Conservation (phyloP, 2,888 invertebrate species). For the Allophyes oxyacanthae region DNA sequence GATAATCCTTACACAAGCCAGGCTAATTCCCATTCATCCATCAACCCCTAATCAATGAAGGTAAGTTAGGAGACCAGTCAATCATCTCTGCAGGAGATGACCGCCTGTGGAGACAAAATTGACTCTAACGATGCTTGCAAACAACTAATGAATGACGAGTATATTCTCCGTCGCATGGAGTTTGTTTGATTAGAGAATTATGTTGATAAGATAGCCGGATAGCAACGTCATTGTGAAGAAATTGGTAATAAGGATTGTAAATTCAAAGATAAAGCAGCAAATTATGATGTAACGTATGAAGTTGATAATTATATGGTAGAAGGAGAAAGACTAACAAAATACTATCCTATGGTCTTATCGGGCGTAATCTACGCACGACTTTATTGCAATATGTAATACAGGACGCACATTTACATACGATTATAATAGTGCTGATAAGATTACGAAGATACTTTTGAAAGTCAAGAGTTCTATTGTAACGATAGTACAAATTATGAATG, state of each 20-base stretch:
- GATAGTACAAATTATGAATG: conserved; percentile 25
- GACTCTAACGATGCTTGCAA: conserved; percentile 50
- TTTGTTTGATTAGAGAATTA: conserved; percentile 34
- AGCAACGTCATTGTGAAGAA: conserved; percentile 11
- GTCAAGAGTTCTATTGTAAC: conserved; percentile 20
- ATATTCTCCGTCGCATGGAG: conserved; percentile 27
- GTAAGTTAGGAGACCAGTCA: conserved; percentile 47
- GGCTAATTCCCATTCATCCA: conserved; percentile 56
- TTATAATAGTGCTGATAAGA: conserved; percentile 25
- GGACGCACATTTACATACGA: conserved; percentile 4
- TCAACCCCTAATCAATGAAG: conserved; percentile 54
- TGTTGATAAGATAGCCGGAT: conserved; percentile 27
- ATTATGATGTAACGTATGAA: neutral
- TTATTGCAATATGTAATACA: conserved; percentile 4
- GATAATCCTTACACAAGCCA: conserved; percentile 44
- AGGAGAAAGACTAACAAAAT: neutral
- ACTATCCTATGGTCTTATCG: conserved; percentile 3
- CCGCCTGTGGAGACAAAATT: conserved; percentile 57
- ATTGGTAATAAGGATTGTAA: conserved; percentile 11
- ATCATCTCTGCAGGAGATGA: conserved; percentile 59
- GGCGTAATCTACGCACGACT: neutral
- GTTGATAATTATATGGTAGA: conserved; percentile 7
- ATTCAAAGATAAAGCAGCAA: conserved; percentile 1
- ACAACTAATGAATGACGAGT: conserved; percentile 53
- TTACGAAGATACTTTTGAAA: conserved; percentile 14